A percentile compares a stretch with the other conserved stretches of the same genome.
phyloP scores from a whole-genome alignment of 2,113 vertebrate species.

The Prionailurus viverrinus region DNA sequence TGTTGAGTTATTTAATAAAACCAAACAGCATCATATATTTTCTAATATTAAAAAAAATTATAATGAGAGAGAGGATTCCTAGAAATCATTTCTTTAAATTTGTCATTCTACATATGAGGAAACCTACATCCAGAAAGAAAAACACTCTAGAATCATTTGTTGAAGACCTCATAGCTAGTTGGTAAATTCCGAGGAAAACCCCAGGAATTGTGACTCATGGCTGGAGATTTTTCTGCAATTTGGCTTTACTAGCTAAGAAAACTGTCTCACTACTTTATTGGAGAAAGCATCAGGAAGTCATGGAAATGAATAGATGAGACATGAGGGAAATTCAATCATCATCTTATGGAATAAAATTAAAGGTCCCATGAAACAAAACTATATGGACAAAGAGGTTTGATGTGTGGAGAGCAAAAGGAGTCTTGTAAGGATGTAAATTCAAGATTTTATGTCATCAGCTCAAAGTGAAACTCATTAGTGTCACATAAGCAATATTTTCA shows the following conservation, averaged over 20 bases:
- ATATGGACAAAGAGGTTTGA: accelerated
- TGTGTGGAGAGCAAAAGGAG: background rate
- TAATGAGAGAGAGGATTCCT: background rate
- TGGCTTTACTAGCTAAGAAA: conserved; percentile 15
- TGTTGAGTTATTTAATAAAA: background rate
- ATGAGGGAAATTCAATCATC: background rate
- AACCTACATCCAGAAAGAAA: background rate
- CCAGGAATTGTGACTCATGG: background rate
- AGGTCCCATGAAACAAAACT: background rate
- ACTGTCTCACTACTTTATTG: background rate
- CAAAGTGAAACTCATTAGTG: background rate
- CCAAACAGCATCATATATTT: background rate
- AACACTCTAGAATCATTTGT: background rate
- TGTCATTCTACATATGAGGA: background rate
- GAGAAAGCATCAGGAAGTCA: background rate
- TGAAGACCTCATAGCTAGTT: background rate
- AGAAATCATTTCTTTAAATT: background rate
- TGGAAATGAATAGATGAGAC: background rate
- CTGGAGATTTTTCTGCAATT: background rate
- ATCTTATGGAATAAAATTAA: conserved; percentile 38
- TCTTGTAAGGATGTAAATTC: accelerated
- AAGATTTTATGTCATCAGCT: background rate
- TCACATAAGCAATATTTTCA: background rate
- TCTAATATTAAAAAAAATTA: background rate
- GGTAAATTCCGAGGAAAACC: background rate